These are phyloP conservation scores for Trilocha varians DNA, from an alignment of 2,888 invertebrate species.

Conservation along the genomic window DNA sequence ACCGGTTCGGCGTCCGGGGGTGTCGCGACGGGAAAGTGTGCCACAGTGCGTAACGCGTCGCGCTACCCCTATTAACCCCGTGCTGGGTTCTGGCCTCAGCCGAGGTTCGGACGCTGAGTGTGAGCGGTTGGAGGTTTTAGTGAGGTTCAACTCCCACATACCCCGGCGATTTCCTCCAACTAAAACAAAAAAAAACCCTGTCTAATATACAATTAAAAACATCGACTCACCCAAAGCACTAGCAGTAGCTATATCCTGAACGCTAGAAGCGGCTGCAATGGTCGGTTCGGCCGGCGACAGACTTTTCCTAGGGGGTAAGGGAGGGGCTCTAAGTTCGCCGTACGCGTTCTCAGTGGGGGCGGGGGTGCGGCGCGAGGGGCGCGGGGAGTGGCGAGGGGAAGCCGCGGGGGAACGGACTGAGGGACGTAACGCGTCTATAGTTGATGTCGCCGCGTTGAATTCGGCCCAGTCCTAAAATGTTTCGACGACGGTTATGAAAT, in stretches of 20 bases:
- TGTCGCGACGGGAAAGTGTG: no score
- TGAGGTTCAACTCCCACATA: no score
- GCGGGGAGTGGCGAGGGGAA: slow-evolving; percentile 69
- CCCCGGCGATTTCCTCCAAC: no score
- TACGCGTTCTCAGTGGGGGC: slow-evolving; percentile 52
- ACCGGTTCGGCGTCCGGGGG: no score
- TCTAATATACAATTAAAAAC: no score
- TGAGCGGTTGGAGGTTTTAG: no score
- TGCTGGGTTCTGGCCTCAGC: no score
- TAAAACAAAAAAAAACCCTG: no score
- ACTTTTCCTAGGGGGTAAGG: slow-evolving; percentile 74
- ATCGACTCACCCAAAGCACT: slow-evolving; percentile 29
- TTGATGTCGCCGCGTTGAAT: slow-evolving; percentile 77
- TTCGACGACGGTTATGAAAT: no score
- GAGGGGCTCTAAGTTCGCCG: slow-evolving; percentile 59
- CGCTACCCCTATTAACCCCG: no score
- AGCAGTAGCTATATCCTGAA: slow-evolving; percentile 54
- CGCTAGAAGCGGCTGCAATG: slow-evolving; percentile 49
- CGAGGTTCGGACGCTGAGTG: no score
- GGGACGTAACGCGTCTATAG: slow-evolving; percentile 69
- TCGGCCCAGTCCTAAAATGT: slow-evolving; percentile 71
- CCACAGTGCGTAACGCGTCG: no score
- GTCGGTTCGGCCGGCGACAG: slow-evolving; percentile 56
- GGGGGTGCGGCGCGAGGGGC: slow-evolving; percentile 37
- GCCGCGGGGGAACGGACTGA: slow-evolving; percentile 69